phyloP scores from a whole-genome alignment of 2,113 vertebrate genomes.

The Nibea coibor region DNA sequence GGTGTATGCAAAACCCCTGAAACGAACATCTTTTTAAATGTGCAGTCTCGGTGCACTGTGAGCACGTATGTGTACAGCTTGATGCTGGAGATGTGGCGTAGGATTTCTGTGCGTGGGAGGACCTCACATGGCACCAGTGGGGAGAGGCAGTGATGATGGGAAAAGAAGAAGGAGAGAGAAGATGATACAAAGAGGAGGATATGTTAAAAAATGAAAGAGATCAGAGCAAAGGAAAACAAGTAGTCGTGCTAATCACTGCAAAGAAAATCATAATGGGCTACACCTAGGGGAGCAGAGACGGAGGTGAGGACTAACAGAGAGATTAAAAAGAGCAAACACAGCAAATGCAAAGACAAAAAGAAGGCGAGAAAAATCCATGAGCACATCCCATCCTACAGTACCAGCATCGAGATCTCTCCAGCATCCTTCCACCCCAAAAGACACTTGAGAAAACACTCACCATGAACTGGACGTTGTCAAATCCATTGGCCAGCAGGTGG shows the following conservation, averaged over 20 bases:
- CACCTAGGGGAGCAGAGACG: background rate
- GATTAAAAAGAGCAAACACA: background rate
- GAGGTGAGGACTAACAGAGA: slow-evolving; percentile 6
- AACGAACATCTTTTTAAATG: background rate
- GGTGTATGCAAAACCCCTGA: background rate
- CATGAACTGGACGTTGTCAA: slow-evolving; percentile 99
- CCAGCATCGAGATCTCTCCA: background rate
- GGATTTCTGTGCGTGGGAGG: slow-evolving; percentile 76
- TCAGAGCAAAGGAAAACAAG: background rate
- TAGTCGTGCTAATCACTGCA: slow-evolving; percentile 20
- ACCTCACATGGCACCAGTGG: slow-evolving; percentile 73
- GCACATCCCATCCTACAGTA: background rate
- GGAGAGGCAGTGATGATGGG: slow-evolving; percentile 61
- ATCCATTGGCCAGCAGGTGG: slow-evolving; percentile 99
- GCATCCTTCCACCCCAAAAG: background rate
- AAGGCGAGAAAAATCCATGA: background rate
- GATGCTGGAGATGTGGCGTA: slow-evolving; percentile 60
- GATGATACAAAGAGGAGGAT: slow-evolving; percentile 31
- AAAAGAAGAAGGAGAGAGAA: slow-evolving; percentile 19
- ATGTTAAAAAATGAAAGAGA: slow-evolving; percentile 23
- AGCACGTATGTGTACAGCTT: slow-evolving; percentile 47
- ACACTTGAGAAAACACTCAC: slow-evolving; percentile 83
- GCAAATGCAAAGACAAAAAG: background rate
- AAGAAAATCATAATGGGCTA: slow-evolving; percentile 25
- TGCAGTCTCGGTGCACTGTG: background rate